Base-by-base conservation (phyloP, 2,888 invertebrate genomes). In the Apocheima hispidaria region DNA sequence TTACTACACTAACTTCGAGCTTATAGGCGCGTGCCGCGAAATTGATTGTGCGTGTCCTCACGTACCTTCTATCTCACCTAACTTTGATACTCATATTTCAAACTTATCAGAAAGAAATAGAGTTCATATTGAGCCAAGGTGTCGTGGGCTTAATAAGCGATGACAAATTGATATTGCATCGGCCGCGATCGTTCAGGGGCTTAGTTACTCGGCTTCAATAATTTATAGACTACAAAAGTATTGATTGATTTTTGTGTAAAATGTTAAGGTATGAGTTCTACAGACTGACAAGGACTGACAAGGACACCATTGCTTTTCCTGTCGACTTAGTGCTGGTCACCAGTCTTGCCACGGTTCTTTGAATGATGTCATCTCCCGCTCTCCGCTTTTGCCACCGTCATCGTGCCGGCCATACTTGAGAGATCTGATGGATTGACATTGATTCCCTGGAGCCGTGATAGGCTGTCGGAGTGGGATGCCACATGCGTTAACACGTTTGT, bases 21-120 rank as follows among this genome's bases (percentile, higher is more conserved):
- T 72, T 74, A 82, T 70, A 74, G 77, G 74, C 85, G 79, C 83
- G 86, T 87, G 85, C 83, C 81, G 70, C 78, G 65, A 82, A 86
- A 87, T 86, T 84, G 86, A 86, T 86, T 83, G 78, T 69, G 78
- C 81, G 76, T 79, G 77, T 78, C 77, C 74, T 79, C 85, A 85
- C 86, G 86, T 86, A 80, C 74, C 50, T 50, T 36, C 50, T 38
- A 26, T 23, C 38, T 38, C 52, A 58, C 43, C 46, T 46, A 43
- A 41, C 41, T 36, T 12, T 7, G 30, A 55, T 12, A 38, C 2
- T 10, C 46, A 64, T 51, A 49, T 44, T 36, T 46, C 55, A 52
- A 35, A 48, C 44, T 48, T 64, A 59, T 35, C 21, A 7, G 49
- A 35, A 44, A 49, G 23, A 12, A 6, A 44, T 61, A 66, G 43